Percentiles rank a stretch among this genome's conserved stretches.
These are phyloP conservation scores for Ranitomeya imitator DNA, from an alignment of 2,113 vertebrate species.

Conservation along the genomic window DNA sequence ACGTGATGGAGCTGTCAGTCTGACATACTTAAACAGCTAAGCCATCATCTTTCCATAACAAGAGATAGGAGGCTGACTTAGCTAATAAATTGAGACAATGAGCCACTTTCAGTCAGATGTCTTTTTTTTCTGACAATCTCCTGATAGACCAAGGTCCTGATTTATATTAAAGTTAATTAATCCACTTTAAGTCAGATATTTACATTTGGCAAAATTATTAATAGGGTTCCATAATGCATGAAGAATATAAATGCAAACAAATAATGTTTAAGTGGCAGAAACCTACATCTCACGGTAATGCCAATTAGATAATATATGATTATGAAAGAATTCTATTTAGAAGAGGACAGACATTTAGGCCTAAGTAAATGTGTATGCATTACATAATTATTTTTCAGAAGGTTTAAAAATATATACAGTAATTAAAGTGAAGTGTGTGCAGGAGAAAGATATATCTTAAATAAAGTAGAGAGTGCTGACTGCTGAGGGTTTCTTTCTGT, in stretches of 20 bases:
- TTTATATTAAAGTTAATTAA: not conserved
- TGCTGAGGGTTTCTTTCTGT: conserved; percentile 51
- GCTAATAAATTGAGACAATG: no score
- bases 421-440: conserved; percentile 27
- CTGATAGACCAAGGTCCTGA: no score
- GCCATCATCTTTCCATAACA: no score
- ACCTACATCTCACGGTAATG: not conserved
- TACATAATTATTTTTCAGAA: conserved; percentile 41
- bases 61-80: no score
- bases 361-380: conserved; percentile 13
- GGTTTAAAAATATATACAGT: conserved; percentile 38
- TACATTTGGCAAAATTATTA: not conserved
- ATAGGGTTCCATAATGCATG: not conserved
- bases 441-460: conserved; percentile 27
- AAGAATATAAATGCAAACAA: not conserved
- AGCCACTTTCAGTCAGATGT: no score
- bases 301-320: not conserved
- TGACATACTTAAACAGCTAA: no score
- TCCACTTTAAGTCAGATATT: not conserved
- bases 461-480: conserved; percentile 42
- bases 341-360: not conserved
- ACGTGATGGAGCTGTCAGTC: no score
- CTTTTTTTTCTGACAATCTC: no score
- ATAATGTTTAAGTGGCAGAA: not conserved
- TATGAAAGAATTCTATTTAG: not conserved